These are phyloP conservation scores for Drosophila kambysellisi DNA, from an alignment of 2,888 invertebrate genomes.

Conservation along the genomic window DNA sequence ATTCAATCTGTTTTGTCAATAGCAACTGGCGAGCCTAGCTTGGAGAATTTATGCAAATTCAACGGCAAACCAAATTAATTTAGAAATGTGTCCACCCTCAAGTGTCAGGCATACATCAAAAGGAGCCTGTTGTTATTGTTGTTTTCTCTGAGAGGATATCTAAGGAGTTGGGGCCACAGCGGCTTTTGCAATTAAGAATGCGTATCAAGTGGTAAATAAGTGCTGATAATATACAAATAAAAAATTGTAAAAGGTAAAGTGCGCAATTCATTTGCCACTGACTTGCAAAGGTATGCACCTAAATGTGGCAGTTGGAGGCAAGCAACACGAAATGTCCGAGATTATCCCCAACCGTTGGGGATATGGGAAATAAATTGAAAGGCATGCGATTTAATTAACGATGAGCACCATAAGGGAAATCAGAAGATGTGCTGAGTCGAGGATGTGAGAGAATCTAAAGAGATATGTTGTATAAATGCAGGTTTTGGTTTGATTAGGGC, in stretches of 20 bases:
- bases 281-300: not conserved
- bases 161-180: slow-evolving; percentile 7
- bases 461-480: not conserved
- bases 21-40: slow-evolving; percentile 40
- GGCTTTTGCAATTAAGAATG: slow-evolving; percentile 56
- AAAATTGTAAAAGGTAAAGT: slow-evolving; percentile 5
- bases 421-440: not conserved
- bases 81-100: slow-evolving; percentile 75
- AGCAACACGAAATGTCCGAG: not conserved
- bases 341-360: not conserved
- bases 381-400: not conserved
- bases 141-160: not conserved
- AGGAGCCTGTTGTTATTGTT: slow-evolving; percentile 15
- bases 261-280: slow-evolving; percentile 18
- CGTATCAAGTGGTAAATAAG: slow-evolving; percentile 62
- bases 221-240: slow-evolving; percentile 26
- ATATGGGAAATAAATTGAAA: not conserved
- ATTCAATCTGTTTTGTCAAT: slow-evolving; percentile 59
- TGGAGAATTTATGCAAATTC: slow-evolving; percentile 70
- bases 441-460: not conserved
- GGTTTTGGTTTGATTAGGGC: not conserved
- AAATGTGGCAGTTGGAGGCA: not conserved
- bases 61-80: slow-evolving; percentile 67
- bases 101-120: slow-evolving; percentile 65
- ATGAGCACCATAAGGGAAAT: not conserved